Evolutionary conservation across 1,140 invertebrate genomes (phyloP), one percentile per base, ranked within the genome.

Genomic region (Cherax destructor): DNA sequence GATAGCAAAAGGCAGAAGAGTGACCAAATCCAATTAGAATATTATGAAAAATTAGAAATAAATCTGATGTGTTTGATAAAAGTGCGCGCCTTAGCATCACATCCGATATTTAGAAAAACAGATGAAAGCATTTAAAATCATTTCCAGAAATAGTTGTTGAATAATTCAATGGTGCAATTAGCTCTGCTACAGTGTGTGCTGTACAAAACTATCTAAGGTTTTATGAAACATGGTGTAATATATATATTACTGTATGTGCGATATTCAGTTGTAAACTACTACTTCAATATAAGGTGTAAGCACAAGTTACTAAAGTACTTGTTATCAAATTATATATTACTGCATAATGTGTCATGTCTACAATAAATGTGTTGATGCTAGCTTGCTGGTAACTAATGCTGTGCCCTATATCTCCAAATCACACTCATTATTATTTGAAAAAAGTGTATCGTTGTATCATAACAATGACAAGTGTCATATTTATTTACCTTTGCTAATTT

Each of bases 341-440:
- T 50, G 81, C 16, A 59, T 83, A 30, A 11, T 65, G 79, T 83
- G 61, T 65, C 41, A 83, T 41, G 81, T n/a, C 81, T 83, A 83
- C 59, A 47, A 49, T 83, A 47, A 72, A 7, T 83, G 59, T 83
- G 81, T 69, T 69, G 59, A 83, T 65, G 49, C 59, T 61, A 83
- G 81, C 30, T 41, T 83, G 61, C 24, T 83, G 24, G 50, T 61
- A 69, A 65, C 81, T 83, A 83, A 41, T 47, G 59, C 69, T 83
- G 59, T 83, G 81, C 24, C 59, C 81, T 69, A 83, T n/a, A 49
- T 69, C 30, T 49, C 81, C 56, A 83, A 83, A 83, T 83, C 81
- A 83, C 61, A 83, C 81, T 83, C 81, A 83, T 69, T 69, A 65
- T 69, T n/a, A 24, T 30, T 30, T 74, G 69, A 11, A 30, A 11